phyloP scores from a whole-genome alignment of 2,888 invertebrate genomes.

The Saturnia japonica region DNA sequence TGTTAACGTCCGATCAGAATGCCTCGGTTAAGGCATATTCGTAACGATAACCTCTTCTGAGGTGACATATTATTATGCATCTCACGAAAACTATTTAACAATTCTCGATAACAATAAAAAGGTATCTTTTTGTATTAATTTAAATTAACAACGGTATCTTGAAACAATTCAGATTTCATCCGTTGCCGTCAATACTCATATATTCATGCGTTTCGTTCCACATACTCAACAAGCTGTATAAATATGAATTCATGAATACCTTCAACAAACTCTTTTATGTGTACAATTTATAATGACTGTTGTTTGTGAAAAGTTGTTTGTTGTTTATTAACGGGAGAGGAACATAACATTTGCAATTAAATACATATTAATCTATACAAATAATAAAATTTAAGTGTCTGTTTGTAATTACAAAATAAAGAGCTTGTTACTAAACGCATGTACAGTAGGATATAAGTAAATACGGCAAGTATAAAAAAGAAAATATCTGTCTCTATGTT shows the following conservation, averaged over 20 bases:
- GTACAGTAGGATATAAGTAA: no score
- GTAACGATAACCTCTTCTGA: background rate
- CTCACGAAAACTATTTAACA: background rate
- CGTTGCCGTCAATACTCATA: background rate
- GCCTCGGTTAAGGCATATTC: background rate
- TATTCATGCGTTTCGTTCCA: background rate
- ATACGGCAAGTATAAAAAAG: no score
- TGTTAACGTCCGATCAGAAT: background rate
- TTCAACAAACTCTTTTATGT: background rate
- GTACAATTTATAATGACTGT: background rate
- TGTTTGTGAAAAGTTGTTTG: background rate
- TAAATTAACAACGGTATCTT: constrained; percentile 1
- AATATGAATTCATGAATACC: background rate
- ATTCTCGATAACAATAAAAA: background rate
- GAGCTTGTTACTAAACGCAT: no score
- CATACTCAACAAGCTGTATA: background rate
- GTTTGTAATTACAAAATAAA: no score
- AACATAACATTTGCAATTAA: background rate
- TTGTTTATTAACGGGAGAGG: background rate
- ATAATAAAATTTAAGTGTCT: no score
- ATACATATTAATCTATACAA: no score
- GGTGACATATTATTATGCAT: background rate
- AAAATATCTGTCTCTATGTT: no score
- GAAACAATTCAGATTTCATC: background rate
- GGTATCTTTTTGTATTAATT: background rate